Percentiles rank a stretch among this genome's conserved stretches.
phyloP scores from a whole-genome alignment of 2,797 vertebrate species.

The Catamblyrhynchus diadema region DNA sequence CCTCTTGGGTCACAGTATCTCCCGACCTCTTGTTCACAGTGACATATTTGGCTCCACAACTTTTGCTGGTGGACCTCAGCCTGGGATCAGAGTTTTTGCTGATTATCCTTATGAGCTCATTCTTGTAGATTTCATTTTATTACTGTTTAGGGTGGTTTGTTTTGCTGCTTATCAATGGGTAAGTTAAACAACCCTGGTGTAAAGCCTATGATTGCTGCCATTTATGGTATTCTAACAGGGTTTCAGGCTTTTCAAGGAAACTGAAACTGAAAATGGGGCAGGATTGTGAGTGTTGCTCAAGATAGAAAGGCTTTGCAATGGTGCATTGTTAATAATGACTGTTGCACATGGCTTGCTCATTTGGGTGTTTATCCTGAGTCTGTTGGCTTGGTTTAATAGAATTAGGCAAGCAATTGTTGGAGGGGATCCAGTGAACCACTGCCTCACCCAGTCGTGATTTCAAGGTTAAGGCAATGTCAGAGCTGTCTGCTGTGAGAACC shows the following conservation, averaged over 20 bases:
- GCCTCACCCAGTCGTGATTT: background rate
- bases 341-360: background rate
- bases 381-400: background rate
- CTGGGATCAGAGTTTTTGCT: background rate
- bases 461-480: conserved; percentile 26
- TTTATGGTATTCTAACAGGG: background rate
- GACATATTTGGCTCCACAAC: rapidly evolving
- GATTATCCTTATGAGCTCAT: background rate
- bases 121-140: background rate
- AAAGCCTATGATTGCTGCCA: background rate
- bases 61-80: background rate
- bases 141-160: background rate
- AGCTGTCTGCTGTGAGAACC: background rate
- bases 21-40: background rate
- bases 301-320: background rate
- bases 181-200: background rate
- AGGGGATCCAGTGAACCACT: background rate
- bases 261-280: background rate
- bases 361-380: background rate
- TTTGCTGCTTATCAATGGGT: background rate
- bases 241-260: background rate
- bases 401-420: background rate
- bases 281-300: rapidly evolving
- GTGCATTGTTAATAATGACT: background rate
- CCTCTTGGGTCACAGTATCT: background rate